Evolutionary conservation across 2,113 vertebrate species (phyloP).

Genomic region (Callocephalon fimbriatum): DNA sequence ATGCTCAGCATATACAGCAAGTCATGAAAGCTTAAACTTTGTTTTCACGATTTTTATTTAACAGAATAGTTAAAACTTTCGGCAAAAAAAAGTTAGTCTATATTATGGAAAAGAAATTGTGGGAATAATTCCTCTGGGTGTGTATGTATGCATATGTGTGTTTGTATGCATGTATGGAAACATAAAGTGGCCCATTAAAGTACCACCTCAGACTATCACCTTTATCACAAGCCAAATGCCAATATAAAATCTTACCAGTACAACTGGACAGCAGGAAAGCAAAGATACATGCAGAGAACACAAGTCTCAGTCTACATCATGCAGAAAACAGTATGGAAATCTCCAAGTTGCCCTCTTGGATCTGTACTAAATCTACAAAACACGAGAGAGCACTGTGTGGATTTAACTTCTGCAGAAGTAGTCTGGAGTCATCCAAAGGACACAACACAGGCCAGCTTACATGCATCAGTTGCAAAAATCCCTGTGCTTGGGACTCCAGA

Average conservation of each 20-base stretch:
- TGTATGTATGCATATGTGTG: rapidly evolving
- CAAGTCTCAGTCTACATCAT: background rate
- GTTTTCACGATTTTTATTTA: background rate
- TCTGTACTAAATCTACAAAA: background rate
- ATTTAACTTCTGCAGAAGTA: background rate
- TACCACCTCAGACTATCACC: background rate
- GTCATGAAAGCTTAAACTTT: background rate
- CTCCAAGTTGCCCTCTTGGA: background rate
- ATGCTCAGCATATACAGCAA: background rate
- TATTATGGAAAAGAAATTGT: background rate
- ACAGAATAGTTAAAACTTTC: background rate
- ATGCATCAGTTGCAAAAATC: background rate
- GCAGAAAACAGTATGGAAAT: background rate
- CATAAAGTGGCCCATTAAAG: background rate
- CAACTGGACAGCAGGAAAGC: background rate
- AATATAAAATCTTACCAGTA: background rate
- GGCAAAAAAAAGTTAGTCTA: background rate
- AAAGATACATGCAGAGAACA: background rate
- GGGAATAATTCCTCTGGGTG: background rate
- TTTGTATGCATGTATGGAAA: background rate
- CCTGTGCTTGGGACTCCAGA: background rate
- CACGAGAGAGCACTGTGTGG: background rate
- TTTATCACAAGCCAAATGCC: background rate
- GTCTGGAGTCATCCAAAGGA: background rate
- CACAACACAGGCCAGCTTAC: background rate